phyloP scores from a whole-genome alignment of 2,113 vertebrate genomes.

The Toxostoma redivivum region DNA sequence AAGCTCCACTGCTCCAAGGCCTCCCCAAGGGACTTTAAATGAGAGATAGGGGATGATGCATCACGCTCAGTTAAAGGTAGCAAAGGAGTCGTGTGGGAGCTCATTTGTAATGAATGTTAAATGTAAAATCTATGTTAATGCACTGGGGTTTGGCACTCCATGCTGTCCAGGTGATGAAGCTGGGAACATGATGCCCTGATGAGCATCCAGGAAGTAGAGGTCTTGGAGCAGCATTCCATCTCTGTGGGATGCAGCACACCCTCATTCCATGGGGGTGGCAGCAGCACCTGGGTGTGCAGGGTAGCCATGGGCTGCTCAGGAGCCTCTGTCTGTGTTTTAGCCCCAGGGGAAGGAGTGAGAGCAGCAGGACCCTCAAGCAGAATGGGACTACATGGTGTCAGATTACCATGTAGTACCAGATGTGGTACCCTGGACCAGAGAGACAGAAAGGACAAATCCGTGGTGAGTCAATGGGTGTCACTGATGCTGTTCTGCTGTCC shows the following conservation, averaged over 20 bases:
- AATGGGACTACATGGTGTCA: neutral
- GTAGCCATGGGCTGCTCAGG: neutral
- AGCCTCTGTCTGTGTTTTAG: neutral
- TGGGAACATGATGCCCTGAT: neutral
- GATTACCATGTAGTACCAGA: too few species aligned
- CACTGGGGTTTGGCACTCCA: neutral
- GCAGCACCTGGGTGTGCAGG: neutral
- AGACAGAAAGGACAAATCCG: neutral
- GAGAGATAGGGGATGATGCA: neutral
- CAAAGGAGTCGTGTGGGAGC: rapidly evolving
- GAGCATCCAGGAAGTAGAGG: neutral
- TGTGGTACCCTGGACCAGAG: neutral
- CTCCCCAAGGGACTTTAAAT: neutral
- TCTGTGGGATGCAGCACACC: neutral
- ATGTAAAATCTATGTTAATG: neutral
- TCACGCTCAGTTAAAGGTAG: neutral
- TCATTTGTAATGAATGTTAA: neutral
- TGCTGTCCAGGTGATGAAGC: neutral
- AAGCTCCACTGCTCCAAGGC: neutral
- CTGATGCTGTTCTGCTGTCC: neutral
- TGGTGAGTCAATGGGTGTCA: rapidly evolving
- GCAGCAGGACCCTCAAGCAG: neutral
- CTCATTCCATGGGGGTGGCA: neutral
- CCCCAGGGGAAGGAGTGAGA: rapidly evolving
- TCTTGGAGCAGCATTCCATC: neutral